Evolutionary conservation across 35 echinoderm and acorn worm species (phyloP).

Genomic region (Apostichopus californicus): DNA sequence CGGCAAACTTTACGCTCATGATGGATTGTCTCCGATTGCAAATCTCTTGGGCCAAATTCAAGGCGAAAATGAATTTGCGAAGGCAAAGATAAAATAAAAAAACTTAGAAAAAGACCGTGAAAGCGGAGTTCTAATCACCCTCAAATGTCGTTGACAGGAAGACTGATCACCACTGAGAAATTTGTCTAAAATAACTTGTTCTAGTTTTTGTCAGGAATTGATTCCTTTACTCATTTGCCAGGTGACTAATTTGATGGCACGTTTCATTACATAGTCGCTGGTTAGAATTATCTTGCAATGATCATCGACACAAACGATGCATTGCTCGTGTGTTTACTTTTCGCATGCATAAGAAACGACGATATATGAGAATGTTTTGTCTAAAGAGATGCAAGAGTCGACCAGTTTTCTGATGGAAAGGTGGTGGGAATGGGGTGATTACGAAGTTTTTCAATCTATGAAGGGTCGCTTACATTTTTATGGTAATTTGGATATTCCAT

Average conservation of each 20-base stretch:
- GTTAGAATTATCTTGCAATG: not conserved
- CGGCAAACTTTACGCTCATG: not conserved
- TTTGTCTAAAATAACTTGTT: not conserved
- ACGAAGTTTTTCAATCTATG: too few relatives aligned
- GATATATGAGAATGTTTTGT: too few relatives aligned
- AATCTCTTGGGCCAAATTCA: slow-evolving; percentile 16
- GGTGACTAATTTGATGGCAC: not conserved
- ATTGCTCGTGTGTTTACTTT: not conserved
- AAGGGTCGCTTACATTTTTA: too few relatives aligned
- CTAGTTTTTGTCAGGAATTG: not conserved
- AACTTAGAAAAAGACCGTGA: not conserved
- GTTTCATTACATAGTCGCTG: not conserved
- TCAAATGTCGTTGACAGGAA: not conserved
- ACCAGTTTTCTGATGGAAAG: too few relatives aligned
- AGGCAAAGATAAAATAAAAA: not conserved
- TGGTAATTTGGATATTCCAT: too few relatives aligned
- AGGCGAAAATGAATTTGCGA: not conserved
- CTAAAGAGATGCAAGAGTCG: too few relatives aligned
- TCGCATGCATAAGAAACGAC: not conserved
- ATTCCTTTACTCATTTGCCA: not conserved
- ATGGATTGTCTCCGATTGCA: slow-evolving; percentile 23
- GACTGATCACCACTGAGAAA: slow-evolving; percentile 14
- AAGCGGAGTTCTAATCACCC: slow-evolving; percentile 21
- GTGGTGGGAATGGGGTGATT: too few relatives aligned
- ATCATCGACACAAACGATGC: not conserved